Percentiles rank a stretch among this genome's conserved stretches.
phyloP scores from a whole-genome alignment of 2,888 invertebrate genomes.

The Cristatella mucedo region DNA sequence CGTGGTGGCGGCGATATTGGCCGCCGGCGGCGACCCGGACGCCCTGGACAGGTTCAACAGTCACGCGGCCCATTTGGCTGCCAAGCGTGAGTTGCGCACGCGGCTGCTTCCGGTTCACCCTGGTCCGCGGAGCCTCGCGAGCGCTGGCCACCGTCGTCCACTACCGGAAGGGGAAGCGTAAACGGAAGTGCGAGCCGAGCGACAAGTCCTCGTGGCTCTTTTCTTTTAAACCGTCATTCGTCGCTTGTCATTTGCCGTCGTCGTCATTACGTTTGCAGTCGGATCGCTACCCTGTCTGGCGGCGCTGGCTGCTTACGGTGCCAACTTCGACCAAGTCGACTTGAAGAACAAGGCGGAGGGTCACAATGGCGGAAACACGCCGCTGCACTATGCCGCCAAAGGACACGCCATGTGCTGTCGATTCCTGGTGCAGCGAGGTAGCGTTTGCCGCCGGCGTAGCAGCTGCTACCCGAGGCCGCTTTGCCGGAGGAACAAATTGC shows the following conservation, averaged over 20 bases:
- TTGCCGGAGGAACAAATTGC: too few relatives aligned
- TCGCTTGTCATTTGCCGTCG: too few relatives aligned
- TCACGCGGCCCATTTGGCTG: conserved; percentile 35
- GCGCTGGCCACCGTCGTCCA: too few relatives aligned
- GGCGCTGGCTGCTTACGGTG: conserved; percentile 31
- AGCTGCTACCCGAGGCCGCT: too few relatives aligned
- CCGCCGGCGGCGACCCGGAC: conserved; percentile 21
- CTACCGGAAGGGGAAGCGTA: too few relatives aligned
- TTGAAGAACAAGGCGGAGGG: conserved; percentile 7
- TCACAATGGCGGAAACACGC: conserved; percentile 27
- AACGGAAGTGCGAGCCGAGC: too few relatives aligned
- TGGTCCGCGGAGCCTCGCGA: too few relatives aligned
- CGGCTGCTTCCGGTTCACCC: neutral
- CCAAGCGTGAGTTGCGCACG: conserved; percentile 17
- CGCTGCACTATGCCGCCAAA: conserved; percentile 33
- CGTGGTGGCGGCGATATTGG: conserved; percentile 29
- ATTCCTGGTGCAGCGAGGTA: conserved; percentile 36
- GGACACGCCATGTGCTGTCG: conserved; percentile 33
- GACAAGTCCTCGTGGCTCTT: too few relatives aligned
- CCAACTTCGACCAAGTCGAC: conserved; percentile 32
- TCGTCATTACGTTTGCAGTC: conserved; percentile 1
- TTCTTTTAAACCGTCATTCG: too few relatives aligned
- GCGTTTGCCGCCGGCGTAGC: neutral
- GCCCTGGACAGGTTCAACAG: conserved; percentile 21
- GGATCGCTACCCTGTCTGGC: conserved; percentile 14